These are phyloP conservation scores for Trissolcus brochymenae DNA, from an alignment of 2,888 invertebrate species.

Conservation along the genomic window DNA sequence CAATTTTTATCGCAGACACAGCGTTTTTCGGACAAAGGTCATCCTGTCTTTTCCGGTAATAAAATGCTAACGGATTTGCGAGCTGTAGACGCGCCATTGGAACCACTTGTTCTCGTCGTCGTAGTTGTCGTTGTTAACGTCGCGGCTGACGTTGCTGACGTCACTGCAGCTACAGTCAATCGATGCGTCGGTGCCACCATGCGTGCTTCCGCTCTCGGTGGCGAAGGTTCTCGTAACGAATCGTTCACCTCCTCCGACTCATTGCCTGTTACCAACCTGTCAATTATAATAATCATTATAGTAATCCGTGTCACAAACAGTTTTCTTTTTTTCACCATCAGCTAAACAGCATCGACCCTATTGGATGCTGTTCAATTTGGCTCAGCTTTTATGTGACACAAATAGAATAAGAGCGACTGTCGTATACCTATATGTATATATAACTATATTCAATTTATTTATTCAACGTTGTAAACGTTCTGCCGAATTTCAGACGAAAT, in stretches of 20 bases:
- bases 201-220: slow-evolving; percentile 71
- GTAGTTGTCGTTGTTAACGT: slow-evolving; percentile 32
- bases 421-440: no score
- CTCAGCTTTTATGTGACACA: not conserved
- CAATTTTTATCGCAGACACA: slow-evolving; percentile 60
- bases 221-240: slow-evolving; percentile 50
- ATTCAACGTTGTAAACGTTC: no score
- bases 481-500: no score
- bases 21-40: slow-evolving; percentile 70
- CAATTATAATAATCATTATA: slow-evolving; percentile 9
- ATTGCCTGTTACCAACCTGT: slow-evolving; percentile 38
- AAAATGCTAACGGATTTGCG: slow-evolving; percentile 75
- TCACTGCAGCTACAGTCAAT: slow-evolving; percentile 59
- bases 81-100: slow-evolving; percentile 57
- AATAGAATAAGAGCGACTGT: not conserved
- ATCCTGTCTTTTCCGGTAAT: slow-evolving; percentile 71
- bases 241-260: slow-evolving; percentile 47
- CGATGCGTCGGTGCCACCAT: slow-evolving; percentile 71
- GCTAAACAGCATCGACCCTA: not conserved
- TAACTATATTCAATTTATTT: no score
- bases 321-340: not conserved
- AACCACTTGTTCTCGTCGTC: slow-evolving; percentile 51
- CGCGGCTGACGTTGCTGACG: slow-evolving; percentile 40
- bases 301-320: no score
- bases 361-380: slow-evolving; percentile 4